Evolutionary conservation across 1,140 invertebrate species (phyloP).

Genomic region (Trachymyrmex cornetzi): DNA sequence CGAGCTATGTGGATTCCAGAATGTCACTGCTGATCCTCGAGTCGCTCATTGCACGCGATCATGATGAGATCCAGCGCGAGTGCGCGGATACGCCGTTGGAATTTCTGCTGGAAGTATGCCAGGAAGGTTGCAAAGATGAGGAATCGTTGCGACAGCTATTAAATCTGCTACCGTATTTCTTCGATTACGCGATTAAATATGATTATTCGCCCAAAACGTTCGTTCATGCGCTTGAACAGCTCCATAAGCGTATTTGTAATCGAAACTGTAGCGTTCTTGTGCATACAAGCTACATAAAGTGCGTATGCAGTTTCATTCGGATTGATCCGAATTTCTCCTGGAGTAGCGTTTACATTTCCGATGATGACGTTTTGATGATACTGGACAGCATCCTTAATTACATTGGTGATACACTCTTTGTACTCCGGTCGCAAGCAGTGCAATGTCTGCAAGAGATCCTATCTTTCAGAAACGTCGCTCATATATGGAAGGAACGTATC

Average conservation of each 20-base stretch:
- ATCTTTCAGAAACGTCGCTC: slow-evolving; percentile 68
- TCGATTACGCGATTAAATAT: slow-evolving; percentile 60
- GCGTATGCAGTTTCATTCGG: slow-evolving; percentile 77
- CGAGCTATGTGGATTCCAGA: slow-evolving; percentile 60
- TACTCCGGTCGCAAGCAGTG: slow-evolving; percentile 83
- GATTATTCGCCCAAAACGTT: slow-evolving; percentile 22
- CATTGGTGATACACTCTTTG: slow-evolving; percentile 80
- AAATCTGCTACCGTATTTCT: slow-evolving; percentile 73
- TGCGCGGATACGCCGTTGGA: slow-evolving; percentile 50
- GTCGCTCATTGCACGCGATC: slow-evolving; percentile 55
- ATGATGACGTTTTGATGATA: slow-evolving; percentile 59
- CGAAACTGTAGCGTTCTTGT: slow-evolving; percentile 79
- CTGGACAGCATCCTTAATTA: slow-evolving; percentile 75
- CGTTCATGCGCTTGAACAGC: slow-evolving; percentile 51
- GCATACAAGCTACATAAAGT: slow-evolving; percentile 79
- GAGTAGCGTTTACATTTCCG: not conserved
- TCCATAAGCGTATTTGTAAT: slow-evolving; percentile 52
- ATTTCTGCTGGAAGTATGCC: slow-evolving; percentile 70
- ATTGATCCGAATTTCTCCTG: slow-evolving; percentile 61
- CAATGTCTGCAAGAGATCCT: slow-evolving; percentile 80
- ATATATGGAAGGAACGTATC: slow-evolving; percentile 77
- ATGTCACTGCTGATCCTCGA: slow-evolving; percentile 74
- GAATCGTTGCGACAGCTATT: slow-evolving; percentile 66
- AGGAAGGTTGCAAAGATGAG: slow-evolving; percentile 69
- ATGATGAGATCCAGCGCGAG: slow-evolving; percentile 59